Evolutionary conservation across 2,113 vertebrate genomes (phyloP).

Genomic region (Gadus chalcogrammus): DNA sequence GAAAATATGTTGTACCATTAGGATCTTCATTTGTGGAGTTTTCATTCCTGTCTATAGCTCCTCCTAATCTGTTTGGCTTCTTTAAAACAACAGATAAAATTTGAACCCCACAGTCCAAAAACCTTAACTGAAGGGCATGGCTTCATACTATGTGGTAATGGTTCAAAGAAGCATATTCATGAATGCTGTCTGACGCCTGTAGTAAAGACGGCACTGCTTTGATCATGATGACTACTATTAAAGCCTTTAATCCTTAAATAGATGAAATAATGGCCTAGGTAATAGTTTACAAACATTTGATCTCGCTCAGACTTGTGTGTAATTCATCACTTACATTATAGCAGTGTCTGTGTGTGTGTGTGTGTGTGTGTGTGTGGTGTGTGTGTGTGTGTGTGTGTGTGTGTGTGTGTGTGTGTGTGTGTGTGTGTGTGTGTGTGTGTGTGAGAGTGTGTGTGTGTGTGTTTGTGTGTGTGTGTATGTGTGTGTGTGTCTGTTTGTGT

Average conservation of each 20-base stretch:
- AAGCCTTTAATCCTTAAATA: no score
- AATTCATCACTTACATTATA: not conserved
- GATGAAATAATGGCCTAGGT: no score
- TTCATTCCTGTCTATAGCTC: slow-evolving; percentile 35
- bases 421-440: not conserved
- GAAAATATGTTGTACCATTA: slow-evolving; percentile 70
- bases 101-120: not conserved
- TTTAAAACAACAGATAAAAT: slow-evolving; percentile 26
- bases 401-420: not conserved
- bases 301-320: not conserved
- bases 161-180: no score
- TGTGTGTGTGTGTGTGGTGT: no score
- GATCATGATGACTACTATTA: no score
- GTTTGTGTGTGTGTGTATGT: not conserved
- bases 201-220: no score
- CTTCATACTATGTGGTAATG: no score
- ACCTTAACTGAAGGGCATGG: not conserved
- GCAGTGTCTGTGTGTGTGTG: not conserved
- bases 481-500: slow-evolving; percentile 8
- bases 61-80: slow-evolving; percentile 37
- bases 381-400: not conserved
- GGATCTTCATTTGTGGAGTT: slow-evolving; percentile 52
- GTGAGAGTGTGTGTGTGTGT: no score
- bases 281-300: no score
- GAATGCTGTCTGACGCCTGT: no score